Percentiles rank a stretch among this genome's conserved stretches.
phyloP scores from a whole-genome alignment of 2,888 invertebrate genomes.

The Drosophila mayaguana region DNA sequence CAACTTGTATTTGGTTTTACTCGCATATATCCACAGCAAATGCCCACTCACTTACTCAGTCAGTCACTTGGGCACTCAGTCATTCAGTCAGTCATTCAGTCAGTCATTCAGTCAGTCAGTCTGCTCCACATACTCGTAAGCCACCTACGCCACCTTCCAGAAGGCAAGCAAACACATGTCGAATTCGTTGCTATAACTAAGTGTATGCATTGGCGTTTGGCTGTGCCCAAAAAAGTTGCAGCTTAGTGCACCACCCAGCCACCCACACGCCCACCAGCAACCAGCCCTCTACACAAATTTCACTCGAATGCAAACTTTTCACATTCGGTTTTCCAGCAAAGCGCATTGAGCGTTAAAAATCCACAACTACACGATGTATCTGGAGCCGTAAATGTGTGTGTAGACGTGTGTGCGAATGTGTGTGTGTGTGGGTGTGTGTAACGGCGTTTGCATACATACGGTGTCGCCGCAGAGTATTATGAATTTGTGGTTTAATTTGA shows the following conservation, averaged over 20 bases:
- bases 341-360: conserved; percentile 66
- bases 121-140: conserved; percentile 64
- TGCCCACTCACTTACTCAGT: conserved; percentile 39
- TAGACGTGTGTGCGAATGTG: conserved; percentile 25
- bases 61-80: conserved; percentile 19
- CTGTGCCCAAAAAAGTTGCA: conserved; percentile 57
- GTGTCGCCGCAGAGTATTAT: conserved; percentile 17
- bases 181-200: conserved; percentile 54
- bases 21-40: conserved; percentile 28
- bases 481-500: conserved; percentile 3
- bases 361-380: conserved; percentile 41
- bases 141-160: conserved; percentile 17
- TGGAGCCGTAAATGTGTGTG: conserved; percentile 4
- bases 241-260: conserved; percentile 50
- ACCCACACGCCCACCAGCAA: not conserved
- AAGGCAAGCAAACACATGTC: conserved; percentile 57
- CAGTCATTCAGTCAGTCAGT: conserved; percentile 24
- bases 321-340: conserved; percentile 77
- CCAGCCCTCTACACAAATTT: conserved; percentile 13
- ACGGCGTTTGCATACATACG: conserved; percentile 12
- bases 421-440: not conserved
- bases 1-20: not conserved
- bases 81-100: conserved; percentile 9
- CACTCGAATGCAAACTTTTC: conserved; percentile 73
- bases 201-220: conserved; percentile 63